These are phyloP conservation scores for Sebastes hubbsi DNA, from an alignment of 2,797 vertebrate genomes.

Conservation along the genomic window DNA sequence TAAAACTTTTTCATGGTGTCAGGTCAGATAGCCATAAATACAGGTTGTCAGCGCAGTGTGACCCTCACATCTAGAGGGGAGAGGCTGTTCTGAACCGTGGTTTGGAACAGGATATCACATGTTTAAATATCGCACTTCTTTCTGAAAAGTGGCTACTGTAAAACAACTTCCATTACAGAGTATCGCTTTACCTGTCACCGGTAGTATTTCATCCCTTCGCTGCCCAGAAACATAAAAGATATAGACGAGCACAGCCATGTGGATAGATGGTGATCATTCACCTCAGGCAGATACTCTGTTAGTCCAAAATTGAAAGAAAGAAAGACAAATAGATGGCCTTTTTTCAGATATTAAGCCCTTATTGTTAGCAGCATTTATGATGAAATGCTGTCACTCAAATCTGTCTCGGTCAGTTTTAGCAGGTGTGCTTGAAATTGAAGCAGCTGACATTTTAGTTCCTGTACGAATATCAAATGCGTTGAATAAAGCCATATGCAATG, in stretches of 20 bases:
- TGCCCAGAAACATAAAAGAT: constrained; percentile 62
- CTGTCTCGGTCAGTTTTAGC: constrained; percentile 36
- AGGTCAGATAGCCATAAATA: constrained; percentile 81
- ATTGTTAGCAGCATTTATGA: not conserved
- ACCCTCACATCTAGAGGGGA: constrained; percentile 70
- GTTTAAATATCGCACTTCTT: constrained; percentile 78
- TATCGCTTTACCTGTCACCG: constrained; percentile 71
- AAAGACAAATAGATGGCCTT: constrained; percentile 12
- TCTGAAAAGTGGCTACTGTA: constrained; percentile 81
- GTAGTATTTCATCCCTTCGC: constrained; percentile 71
- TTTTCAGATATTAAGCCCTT: constrained; percentile 30
- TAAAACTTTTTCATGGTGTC: constrained; percentile 78
- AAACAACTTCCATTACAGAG: constrained; percentile 72
- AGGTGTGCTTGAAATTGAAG: constrained; percentile 43
- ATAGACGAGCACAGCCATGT: constrained; percentile 59
- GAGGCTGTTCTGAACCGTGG: constrained; percentile 57
- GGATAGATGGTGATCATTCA: constrained; percentile 53
- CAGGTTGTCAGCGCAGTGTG: constrained; percentile 70
- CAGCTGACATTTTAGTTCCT: constrained; percentile 24
- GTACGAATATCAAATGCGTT: constrained; percentile 30
- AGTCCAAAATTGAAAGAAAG: constrained; percentile 37
- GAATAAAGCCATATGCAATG: constrained; percentile 42
- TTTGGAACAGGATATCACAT: constrained; percentile 79
- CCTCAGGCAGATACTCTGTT: constrained; percentile 24
- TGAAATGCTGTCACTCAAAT: constrained; percentile 4